phyloP scores from a whole-genome alignment of 1,140 invertebrate genomes.

The Drosophila baimaii region DNA sequence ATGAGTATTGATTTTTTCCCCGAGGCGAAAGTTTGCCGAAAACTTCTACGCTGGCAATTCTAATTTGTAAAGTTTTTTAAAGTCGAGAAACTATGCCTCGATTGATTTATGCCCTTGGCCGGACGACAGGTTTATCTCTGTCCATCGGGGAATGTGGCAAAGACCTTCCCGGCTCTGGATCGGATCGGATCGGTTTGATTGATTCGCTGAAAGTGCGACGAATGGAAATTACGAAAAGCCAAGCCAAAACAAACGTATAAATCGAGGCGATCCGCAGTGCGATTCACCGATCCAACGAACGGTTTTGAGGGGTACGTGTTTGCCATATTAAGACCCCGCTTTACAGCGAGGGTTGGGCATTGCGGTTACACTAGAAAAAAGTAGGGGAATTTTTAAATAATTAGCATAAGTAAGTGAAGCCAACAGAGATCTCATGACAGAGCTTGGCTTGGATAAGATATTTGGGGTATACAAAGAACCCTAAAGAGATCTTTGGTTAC shows the following conservation, averaged over 20 bases:
- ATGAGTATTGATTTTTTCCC: conserved; percentile 68
- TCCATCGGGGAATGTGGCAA: conserved; percentile 65
- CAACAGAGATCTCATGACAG: too few species aligned
- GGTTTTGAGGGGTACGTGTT: conserved; percentile 53
- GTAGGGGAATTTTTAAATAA: neutral
- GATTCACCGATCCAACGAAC: conserved; percentile 64
- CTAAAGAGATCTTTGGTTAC: too few species aligned
- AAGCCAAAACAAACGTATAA: conserved; percentile 73
- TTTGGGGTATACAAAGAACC: too few species aligned
- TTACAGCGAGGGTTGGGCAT: conserved; percentile 32
- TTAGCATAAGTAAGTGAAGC: neutral
- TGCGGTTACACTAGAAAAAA: conserved; percentile 13
- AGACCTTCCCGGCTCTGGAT: conserved; percentile 53
- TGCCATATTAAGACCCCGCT: conserved; percentile 44
- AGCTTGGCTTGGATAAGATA: too few species aligned
- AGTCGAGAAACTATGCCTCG: conserved; percentile 31
- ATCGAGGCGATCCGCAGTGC: conserved; percentile 31
- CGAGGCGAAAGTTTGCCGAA: conserved; percentile 52
- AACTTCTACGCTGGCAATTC: conserved; percentile 24
- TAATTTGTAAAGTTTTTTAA: conserved; percentile 65
- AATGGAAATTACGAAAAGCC: conserved; percentile 70
- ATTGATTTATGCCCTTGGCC: conserved; percentile 69
- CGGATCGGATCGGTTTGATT: conserved; percentile 52
- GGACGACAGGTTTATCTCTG: conserved; percentile 74
- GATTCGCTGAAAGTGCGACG: conserved; percentile 72